Conservation (phyloP, 1,140 invertebrate genomes). For the Centruroides vittatus region DNA sequence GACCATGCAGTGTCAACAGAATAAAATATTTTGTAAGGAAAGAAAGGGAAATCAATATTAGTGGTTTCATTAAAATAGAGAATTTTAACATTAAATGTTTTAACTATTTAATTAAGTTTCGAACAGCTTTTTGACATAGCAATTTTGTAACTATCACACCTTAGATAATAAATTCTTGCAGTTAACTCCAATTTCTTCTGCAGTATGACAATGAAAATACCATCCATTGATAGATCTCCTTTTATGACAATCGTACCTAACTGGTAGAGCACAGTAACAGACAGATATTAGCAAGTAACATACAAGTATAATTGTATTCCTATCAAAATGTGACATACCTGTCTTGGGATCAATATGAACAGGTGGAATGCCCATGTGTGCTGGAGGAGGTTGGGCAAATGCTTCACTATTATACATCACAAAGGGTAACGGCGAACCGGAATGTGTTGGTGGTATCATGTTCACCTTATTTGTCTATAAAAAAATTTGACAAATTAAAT, state of each 20-base stretch:
- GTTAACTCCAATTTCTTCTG: no score
- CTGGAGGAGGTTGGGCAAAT: constrained; percentile 78
- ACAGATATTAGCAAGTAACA: no score
- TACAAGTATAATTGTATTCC: no score
- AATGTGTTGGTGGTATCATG: constrained; percentile 36
- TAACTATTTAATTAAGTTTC: no score
- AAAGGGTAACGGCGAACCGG: constrained; percentile 51
- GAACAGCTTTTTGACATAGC: no score
- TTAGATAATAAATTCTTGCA: no score
- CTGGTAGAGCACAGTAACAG: no score
- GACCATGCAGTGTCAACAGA: no score
- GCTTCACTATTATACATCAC: constrained; percentile 75
- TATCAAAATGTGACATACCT: constrained; percentile 26
- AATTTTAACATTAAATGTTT: background rate
- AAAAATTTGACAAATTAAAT: background rate
- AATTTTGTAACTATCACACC: no score
- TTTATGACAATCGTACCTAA: no score
- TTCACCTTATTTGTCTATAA: constrained; percentile 10
- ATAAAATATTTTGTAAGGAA: background rate
- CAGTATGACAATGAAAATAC: no score
- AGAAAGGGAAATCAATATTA: background rate
- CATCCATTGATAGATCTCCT: no score
- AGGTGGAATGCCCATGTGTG: constrained; percentile 91
- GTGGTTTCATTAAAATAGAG: background rate
- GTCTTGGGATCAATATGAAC: constrained; percentile 54